Evolutionary conservation across 1,140 invertebrate genomes (phyloP), one percentile per base, ranked within the genome.

Genomic region (Zeugodacus cucurbitae): DNA sequence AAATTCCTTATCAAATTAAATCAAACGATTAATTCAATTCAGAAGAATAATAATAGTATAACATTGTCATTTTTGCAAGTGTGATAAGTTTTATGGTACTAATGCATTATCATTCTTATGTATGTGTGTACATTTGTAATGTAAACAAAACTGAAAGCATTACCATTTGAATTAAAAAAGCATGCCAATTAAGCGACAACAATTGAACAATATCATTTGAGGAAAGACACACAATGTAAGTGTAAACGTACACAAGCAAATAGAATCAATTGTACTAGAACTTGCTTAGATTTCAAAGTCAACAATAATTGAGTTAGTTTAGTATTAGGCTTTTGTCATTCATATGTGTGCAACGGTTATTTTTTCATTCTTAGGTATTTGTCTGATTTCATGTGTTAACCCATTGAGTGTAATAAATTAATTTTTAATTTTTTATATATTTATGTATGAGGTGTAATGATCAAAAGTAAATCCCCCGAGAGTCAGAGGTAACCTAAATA

Each of bases 291-390:
- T 82, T 82, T 82, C 37, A 48, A 82, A 82, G 74, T 82, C 74
- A 82, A 82, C 74, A 82, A 26, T 82, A 20, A 78, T 78, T 78
- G 2, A 78, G n/a, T 82, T 82, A 82, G 74, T 26, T 82, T 54
- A 11, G 10, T 14, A 67, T 67, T 29, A 11, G 17, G 4, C 29
- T 32, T 32, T 67, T 26, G 29, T 62, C 26, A 67, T 67, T 62
- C 26, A 67, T 67, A 17, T 67, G 26, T 32, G 32, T 5, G 26
- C 26, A 20, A 32, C 10, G 1, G 5, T 32, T 17, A 34, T n/a
- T 64, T n/a, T 64, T 64, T 17, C 26, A 34, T 20, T 54, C 14
- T 54, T 54, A 32, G 14, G 11, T 26, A 32, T 32, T 67, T 67
- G 26, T 14, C 32, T 32, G 64, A 67, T 34, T 67, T 34, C n/a